Percentiles rank a stretch among this genome's conserved stretches.
These are phyloP conservation scores for Brachionus manjavacas DNA, from an alignment of 1,140 invertebrate genomes.

Conservation along the genomic window DNA sequence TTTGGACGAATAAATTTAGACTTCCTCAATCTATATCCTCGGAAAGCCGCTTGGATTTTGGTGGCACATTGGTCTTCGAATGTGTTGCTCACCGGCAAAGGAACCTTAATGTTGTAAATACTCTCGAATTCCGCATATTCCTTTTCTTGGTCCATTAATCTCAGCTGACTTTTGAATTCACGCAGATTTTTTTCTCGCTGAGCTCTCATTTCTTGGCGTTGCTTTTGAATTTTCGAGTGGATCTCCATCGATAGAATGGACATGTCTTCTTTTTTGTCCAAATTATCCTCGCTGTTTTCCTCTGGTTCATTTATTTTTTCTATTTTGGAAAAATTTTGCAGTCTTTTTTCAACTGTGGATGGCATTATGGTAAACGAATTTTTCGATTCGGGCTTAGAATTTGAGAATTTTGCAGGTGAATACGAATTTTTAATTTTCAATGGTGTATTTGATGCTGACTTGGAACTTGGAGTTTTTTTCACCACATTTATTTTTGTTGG, in stretches of 20 bases:
- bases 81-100: neutral
- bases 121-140: neutral
- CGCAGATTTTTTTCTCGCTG: slow-evolving; percentile 11
- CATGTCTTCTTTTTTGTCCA: slow-evolving; percentile 25
- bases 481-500: neutral
- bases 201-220: slow-evolving; percentile 24
- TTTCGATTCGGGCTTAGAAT: neutral
- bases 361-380: neutral
- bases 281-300: neutral
- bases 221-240: slow-evolving; percentile 32
- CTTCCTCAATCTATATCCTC: neutral
- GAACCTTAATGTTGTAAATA: neutral
- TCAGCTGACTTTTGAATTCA: slow-evolving; percentile 16
- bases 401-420: neutral
- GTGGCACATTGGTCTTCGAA: slow-evolving; percentile 14
- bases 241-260: slow-evolving; percentile 21
- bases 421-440: neutral
- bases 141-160: neutral
- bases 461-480: neutral
- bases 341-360: neutral
- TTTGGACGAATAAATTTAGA: slow-evolving; percentile 24
- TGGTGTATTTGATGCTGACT: neutral
- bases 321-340: neutral
- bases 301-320: neutral
- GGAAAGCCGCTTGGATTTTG: slow-evolving; percentile 10